Conservation (phyloP, 2,888 invertebrate species). For the Coleophora flavipennella region DNA sequence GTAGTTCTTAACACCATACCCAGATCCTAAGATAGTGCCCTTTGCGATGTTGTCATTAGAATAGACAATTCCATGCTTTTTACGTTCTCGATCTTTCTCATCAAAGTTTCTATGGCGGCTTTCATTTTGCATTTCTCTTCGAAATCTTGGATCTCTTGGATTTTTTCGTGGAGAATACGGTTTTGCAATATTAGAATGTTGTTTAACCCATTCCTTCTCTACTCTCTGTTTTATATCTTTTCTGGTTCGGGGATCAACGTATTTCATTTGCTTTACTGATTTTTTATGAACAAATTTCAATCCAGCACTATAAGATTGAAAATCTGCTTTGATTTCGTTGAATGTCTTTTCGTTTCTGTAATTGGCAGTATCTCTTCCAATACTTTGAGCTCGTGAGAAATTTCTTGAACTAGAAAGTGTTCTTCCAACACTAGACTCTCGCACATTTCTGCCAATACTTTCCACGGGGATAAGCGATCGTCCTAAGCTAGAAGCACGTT, state of each 20-base stretch:
- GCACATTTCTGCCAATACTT: not conserved
- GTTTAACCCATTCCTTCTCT: constrained; percentile 1
- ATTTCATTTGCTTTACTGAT: constrained; percentile 5
- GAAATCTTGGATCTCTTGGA: constrained; percentile 45
- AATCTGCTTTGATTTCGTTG: constrained; percentile 52
- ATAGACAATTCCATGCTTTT: constrained; percentile 47
- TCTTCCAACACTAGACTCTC: constrained; percentile 16
- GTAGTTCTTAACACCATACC: constrained; percentile 60
- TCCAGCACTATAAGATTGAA: constrained; percentile 33
- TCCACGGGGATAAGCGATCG: not conserved
- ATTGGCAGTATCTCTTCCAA: constrained; percentile 28
- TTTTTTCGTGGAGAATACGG: constrained; percentile 41
- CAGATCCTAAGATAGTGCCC: constrained; percentile 46
- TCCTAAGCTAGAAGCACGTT: constrained; percentile 10
- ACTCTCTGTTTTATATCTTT: constrained; percentile 20
- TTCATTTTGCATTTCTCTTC: constrained; percentile 21
- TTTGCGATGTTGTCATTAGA: constrained; percentile 57
- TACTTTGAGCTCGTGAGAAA: constrained; percentile 45
- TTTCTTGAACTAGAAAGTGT: constrained; percentile 7
- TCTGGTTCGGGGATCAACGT: constrained; percentile 15
- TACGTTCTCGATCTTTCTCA: constrained; percentile 16
- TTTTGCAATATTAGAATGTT: constrained; percentile 8
- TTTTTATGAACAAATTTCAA: constrained; percentile 12
- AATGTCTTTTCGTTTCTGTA: constrained; percentile 30
- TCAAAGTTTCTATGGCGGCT: constrained; percentile 20